Base-by-base conservation (phyloP, 2,888 invertebrate genomes). In the Tiliacea aurago region DNA sequence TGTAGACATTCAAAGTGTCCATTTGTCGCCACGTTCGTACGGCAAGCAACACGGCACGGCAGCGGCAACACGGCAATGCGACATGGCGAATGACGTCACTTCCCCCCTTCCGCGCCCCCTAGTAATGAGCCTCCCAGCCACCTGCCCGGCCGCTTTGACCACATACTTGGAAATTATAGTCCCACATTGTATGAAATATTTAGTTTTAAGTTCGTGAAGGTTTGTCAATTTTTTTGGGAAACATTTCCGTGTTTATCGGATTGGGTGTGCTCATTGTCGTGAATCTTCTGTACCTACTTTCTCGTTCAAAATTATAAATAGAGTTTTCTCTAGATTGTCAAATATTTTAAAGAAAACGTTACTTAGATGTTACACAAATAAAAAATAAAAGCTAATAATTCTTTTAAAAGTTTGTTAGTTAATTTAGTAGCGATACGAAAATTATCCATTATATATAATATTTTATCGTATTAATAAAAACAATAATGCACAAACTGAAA, bases 11-110 rank as follows among this genome's bases (percentile, higher is more conserved):
- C 67, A 63, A 73, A 62, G 69, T 79, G 70, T 67, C 33, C 70
- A 70, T 81, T 76, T 73, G 73, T 47, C 64, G 68, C 69, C 62
- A 51, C 69, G 66, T 78, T 76, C 49, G 63, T 67, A 63, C 65
- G 70, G 70, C 56, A 73, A 72, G 62, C 76, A 70, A 73, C 74
- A 70, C 77, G 78, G 73, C 77, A 72, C 74, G 75, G 77, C 65
- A 76, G 66, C 76, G 83, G 84, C 84, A 87, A 84, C 88, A 89
- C 91, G 87, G 93, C 93, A 93, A 88, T 93, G 93, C 93, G 93
- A 92, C 93, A 93, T 84, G 88, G 84, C 83, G 81, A 71, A 87
- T 93, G 93, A 93, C 93, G 93, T 93, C 93, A 93, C 81, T 56
- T 51, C 59, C 78, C 76, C 58, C 63, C 74, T n/a, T 72, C 81